Base-by-base conservation (phyloP, 1,140 invertebrate species). In the Meloidogyne chitwoodi region DNA sequence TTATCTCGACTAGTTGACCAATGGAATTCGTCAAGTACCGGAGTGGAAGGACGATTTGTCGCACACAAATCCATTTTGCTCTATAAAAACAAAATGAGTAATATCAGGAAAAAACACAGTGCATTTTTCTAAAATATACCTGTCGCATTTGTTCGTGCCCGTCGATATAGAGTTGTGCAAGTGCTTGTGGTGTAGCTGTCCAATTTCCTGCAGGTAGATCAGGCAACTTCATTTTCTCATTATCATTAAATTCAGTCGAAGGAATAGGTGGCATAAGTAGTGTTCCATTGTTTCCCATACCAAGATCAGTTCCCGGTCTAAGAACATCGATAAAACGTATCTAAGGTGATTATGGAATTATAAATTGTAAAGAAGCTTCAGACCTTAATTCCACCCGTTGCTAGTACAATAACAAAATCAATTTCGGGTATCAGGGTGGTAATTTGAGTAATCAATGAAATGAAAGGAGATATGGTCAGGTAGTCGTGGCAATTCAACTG, bases 401-500 rank as follows among this genome's bases (percentile, higher is more conserved):
- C 85, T 3, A 86, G 26, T 5, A 86, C 19, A 8, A 86, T 71
- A 62, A 86, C 76, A 16, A 85, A 78, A 73, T 85, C 84, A 38
- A 86, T 80, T 76, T 85, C 76, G 8, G 84, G 84, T 56, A 84
- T 62, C 29, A 71, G 62, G 29, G 74, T 63, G n/a, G 85, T 61
- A n/a, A 87, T 48, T 38, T 77, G 69, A 12, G 69, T 65, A 27
- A 85, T 66, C 3, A 86, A 44, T 5, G 75, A 65, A n/a, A 84
- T 77, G 67, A 86, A 86, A n/a, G 85, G 85, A 10, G 77, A 75
- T 62, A 86, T 77, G 8, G 85, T 83, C 16, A 69, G 79, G 68
- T 86, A 86, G 61, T 86, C 85, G 71, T 86, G 85, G 34, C 85
- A 86, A 70, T 83, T 85, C 41, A 84, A 27, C 68, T 86, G 84